These are phyloP conservation scores for Uria aalge DNA, from an alignment of 2,113 vertebrate genomes.

Conservation along the genomic window DNA sequence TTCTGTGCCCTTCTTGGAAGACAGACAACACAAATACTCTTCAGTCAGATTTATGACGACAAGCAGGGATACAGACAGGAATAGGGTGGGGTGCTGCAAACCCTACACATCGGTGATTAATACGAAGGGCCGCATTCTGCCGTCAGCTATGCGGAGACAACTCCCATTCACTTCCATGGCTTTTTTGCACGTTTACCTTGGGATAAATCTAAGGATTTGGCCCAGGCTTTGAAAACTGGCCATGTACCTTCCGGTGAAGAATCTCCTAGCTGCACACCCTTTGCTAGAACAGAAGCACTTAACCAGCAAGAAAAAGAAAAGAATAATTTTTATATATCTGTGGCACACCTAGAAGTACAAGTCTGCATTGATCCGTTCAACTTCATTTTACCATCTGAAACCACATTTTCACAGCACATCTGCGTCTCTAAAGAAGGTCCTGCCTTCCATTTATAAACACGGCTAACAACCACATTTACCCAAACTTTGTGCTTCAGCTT, in stretches of 20 bases:
- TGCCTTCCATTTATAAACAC: constrained; percentile 32
- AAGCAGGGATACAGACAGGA: constrained; percentile 72
- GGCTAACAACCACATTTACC: not conserved
- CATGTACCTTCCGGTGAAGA: constrained; percentile 3
- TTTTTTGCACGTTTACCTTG: not conserved
- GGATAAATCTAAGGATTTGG: constrained; percentile 8
- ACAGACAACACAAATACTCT: constrained; percentile 73
- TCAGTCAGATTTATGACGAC: constrained; percentile 74
- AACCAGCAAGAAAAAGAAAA: not conserved
- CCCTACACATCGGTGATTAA: constrained; percentile 53
- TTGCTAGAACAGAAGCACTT: not conserved
- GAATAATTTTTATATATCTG: no score
- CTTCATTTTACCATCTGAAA: constrained; percentile 35
- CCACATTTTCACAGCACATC: constrained; percentile 44
- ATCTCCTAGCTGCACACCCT: not conserved
- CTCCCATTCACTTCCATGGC: constrained; percentile 41
- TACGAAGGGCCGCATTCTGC: constrained; percentile 23
- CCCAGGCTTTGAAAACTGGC: constrained; percentile 34
- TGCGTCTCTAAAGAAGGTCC: not conserved
- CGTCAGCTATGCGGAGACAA: constrained; percentile 18
- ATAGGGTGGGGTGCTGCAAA: constrained; percentile 73
- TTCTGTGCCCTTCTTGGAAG: constrained; percentile 73
- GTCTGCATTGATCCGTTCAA: not conserved
- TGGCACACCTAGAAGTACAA: not conserved
- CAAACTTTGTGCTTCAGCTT: not conserved